Evolutionary conservation across 2,888 invertebrate species (phyloP).

Genomic region (Sylvicola cinctus): DNA sequence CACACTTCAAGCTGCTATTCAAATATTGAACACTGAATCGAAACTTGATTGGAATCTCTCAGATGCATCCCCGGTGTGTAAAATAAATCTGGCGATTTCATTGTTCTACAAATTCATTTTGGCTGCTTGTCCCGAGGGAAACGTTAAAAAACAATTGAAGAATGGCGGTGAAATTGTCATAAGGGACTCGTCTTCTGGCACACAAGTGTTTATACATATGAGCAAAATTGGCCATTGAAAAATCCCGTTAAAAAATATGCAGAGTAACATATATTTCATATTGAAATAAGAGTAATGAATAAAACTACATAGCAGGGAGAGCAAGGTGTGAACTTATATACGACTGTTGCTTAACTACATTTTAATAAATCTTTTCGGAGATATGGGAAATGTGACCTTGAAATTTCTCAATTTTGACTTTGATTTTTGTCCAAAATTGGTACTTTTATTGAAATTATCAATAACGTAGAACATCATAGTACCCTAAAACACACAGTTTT

Average conservation of each 20-base stretch:
- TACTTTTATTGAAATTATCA: too few relatives aligned
- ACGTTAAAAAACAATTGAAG: conserved; percentile 26
- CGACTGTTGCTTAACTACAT: too few relatives aligned
- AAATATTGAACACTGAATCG: conserved; percentile 32
- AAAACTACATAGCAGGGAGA: too few relatives aligned
- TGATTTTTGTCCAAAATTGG: too few relatives aligned
- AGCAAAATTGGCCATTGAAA: conserved; percentile 50
- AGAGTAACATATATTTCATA: too few relatives aligned
- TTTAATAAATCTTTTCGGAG: too few relatives aligned
- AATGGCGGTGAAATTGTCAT: conserved; percentile 37
- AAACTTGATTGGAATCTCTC: conserved; percentile 33
- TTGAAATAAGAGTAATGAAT: too few relatives aligned
- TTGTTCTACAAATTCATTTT: conserved; percentile 37
- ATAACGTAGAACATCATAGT: too few relatives aligned
- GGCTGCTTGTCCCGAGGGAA: conserved; percentile 25
- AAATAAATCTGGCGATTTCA: conserved; percentile 35
- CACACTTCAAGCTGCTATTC: conserved; percentile 26
- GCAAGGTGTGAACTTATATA: too few relatives aligned
- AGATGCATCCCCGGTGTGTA: conserved; percentile 36
- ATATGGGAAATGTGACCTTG: too few relatives aligned
- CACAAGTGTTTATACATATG: conserved; percentile 46
- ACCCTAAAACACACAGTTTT: too few relatives aligned
- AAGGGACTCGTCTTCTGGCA: conserved; percentile 42
- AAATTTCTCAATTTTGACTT: too few relatives aligned
- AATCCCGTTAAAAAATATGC: conserved; percentile 56